Evolutionary conservation across 2,113 vertebrate genomes (phyloP).

Genomic region (Plecotus auritus): DNA sequence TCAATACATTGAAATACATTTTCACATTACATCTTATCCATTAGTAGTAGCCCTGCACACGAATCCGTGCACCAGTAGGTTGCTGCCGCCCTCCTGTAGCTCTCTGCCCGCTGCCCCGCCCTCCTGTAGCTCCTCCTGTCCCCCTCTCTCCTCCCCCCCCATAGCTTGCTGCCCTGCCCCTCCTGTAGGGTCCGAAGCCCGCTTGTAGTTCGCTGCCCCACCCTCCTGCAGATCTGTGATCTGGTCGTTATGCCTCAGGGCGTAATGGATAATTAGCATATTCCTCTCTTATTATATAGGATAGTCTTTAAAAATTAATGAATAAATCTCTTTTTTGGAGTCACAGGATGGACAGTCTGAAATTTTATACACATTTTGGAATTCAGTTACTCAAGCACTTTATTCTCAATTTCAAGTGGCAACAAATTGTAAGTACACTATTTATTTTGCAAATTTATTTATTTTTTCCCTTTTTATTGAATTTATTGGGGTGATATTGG

Average conservation of each 20-base stretch:
- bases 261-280: too few relatives aligned
- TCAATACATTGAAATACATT: not conserved
- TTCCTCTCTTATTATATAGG: too few relatives aligned
- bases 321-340: not conserved
- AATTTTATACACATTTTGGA: slow-evolving; percentile 95
- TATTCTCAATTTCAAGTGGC: slow-evolving; percentile 91
- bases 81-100: too few relatives aligned
- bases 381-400: slow-evolving; percentile 89
- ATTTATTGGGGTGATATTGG: not conserved
- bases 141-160: too few relatives aligned
- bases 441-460: slow-evolving; percentile 14
- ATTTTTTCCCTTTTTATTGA: not conserved
- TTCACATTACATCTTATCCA: not conserved
- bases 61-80: too few relatives aligned
- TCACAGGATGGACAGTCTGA: slow-evolving; percentile 92
- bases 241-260: too few relatives aligned
- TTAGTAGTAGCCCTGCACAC: not conserved
- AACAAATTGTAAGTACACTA: slow-evolving; percentile 87
- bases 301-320: not conserved
- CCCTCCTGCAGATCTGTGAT: too few relatives aligned
- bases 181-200: too few relatives aligned
- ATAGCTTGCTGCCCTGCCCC: too few relatives aligned
- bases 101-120: too few relatives aligned
- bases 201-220: too few relatives aligned
- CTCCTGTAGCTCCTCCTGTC: too few relatives aligned